A percentile compares a stretch with the other conserved stretches of the same genome.
These are phyloP conservation scores for Ceratothoa steindachneri DNA, from an alignment of 2,888 invertebrate genomes.

Conservation along the genomic window DNA sequence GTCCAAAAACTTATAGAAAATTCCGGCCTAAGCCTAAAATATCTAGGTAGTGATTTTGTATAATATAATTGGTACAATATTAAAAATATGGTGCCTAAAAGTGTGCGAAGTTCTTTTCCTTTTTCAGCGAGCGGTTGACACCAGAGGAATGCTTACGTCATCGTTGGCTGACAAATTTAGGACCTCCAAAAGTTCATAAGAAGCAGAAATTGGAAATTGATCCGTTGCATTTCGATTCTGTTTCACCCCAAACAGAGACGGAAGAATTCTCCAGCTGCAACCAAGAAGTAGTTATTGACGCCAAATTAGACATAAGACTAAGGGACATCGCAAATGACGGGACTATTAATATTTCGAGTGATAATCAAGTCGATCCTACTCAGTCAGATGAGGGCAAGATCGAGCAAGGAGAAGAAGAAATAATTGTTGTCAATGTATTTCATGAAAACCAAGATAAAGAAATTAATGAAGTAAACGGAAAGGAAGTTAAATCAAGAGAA, in stretches of 20 bases:
- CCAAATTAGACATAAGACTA: not conserved
- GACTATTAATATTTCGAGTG: no score
- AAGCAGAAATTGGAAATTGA: not conserved
- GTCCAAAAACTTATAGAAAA: no score
- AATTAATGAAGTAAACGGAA: no score
- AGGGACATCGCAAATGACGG: not conserved
- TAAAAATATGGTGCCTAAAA: not conserved
- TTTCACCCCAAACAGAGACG: conserved; percentile 1
- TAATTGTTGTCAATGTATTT: no score
- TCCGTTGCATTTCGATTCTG: not conserved
- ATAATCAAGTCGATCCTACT: no score
- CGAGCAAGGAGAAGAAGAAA: no score
- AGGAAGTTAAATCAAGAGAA: no score
- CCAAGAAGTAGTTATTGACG: not conserved
- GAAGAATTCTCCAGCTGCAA: conserved; percentile 14
- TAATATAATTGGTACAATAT: no score
- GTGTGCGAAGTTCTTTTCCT: not conserved
- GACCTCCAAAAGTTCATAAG: not conserved
- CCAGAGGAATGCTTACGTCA: conserved; percentile 40
- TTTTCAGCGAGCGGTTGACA: conserved; percentile 42
- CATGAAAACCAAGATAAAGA: no score
- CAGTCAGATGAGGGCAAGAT: no score
- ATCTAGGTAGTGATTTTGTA: no score
- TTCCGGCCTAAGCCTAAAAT: no score
- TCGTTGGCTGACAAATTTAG: conserved; percentile 30